A percentile compares a stretch with the other conserved stretches of the same genome.
phyloP scores from a whole-genome alignment of 2,113 vertebrate species.

The Phaethornis superciliosus region DNA sequence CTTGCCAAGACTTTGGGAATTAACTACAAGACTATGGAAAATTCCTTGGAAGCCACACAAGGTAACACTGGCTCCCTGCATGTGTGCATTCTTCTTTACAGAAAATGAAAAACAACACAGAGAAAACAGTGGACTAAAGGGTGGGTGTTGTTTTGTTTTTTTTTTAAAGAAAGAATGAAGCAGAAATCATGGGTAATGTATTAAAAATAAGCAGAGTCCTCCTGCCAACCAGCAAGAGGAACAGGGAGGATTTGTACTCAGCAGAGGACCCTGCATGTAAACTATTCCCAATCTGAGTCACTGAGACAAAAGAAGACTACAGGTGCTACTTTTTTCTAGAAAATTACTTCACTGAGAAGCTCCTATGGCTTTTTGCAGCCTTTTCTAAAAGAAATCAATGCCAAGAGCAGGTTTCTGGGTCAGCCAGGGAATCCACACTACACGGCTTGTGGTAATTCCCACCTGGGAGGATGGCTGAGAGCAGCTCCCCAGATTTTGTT shows the following conservation, averaged over 20 bases:
- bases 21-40: background rate
- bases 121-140: background rate
- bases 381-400: background rate
- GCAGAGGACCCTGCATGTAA: background rate
- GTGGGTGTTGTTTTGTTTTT: too few species aligned
- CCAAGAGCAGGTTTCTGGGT: background rate
- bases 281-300: background rate
- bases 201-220: slow-evolving; percentile 7
- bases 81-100: background rate
- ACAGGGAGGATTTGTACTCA: background rate
- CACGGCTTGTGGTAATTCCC: background rate
- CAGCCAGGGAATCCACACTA: background rate
- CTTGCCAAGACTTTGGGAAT: background rate
- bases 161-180: background rate
- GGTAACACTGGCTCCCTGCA: background rate
- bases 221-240: background rate
- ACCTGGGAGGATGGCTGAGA: background rate
- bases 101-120: background rate
- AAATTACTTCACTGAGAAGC: background rate
- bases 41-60: background rate
- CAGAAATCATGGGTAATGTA: background rate
- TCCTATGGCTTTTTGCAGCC: background rate
- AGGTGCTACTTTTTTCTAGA: background rate
- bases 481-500: background rate
- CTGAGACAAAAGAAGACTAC: background rate